phyloP scores from a whole-genome alignment of 2,113 vertebrate species.

The Merops nubicus region DNA sequence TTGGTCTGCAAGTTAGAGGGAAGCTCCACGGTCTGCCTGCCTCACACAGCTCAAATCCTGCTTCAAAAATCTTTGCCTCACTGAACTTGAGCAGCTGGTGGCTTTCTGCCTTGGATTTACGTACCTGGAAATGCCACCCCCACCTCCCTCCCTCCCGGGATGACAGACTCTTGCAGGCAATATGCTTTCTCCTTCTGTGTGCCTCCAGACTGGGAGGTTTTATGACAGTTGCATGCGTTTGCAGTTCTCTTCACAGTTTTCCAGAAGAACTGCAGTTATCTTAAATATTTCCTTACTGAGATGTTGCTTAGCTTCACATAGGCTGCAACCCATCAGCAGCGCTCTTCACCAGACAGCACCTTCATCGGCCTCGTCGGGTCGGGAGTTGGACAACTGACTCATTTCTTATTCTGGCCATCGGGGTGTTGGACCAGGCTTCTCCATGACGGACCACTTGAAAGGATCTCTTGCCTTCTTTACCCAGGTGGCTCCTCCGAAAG shows the following conservation, averaged over 20 bases:
- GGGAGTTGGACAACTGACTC: accelerated
- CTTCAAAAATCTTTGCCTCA: background rate
- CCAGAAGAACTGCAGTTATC: background rate
- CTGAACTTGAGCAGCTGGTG: background rate
- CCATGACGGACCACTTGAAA: background rate
- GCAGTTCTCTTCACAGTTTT: background rate
- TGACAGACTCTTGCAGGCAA: background rate
- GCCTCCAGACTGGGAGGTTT: background rate
- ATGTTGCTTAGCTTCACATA: background rate
- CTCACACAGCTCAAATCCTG: background rate
- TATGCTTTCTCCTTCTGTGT: background rate
- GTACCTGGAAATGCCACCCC: background rate
- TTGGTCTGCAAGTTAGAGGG: background rate
- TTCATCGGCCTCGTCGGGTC: background rate
- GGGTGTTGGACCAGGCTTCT: background rate
- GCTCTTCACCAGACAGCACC: background rate
- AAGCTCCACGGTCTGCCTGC: background rate
- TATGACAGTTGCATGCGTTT: background rate
- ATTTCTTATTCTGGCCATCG: background rate
- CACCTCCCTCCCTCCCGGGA: background rate
- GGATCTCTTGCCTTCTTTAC: background rate
- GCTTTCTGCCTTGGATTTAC: background rate
- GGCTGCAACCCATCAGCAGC: background rate
- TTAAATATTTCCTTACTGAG: background rate
- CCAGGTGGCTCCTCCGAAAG: background rate